Evolutionary conservation across 92 coral and sea anemone species (phyloP), one percentile per base, ranked within the genome.

Genomic region (Virgularia gustaviana): DNA sequence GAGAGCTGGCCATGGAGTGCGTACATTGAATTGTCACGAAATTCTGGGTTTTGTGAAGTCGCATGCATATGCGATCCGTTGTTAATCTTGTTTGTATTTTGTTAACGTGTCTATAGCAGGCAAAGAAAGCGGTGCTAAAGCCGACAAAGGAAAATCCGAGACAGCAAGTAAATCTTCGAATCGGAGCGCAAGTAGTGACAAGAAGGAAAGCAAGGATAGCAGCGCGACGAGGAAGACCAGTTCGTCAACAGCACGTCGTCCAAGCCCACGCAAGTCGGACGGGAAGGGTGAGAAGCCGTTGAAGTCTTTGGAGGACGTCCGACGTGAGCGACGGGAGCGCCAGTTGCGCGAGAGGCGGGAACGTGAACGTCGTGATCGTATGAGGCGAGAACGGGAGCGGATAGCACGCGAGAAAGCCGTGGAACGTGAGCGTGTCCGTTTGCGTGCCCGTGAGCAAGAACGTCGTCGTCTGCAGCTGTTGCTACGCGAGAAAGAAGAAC

Each of bases 331-430:
- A 13, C 89, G 81, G 41, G 98, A 92, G 62, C 83, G 90, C 35
- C 88, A 87, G 70, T 81, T 92, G 82, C 83, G 98, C 37, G 88
- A 86, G 42, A 84, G 86, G 24, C 90, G 98, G 32, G 98, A 92
- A 65, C 88, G 89, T 1, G 98, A 92, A 71, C 80, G 98, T 47
- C 88, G 88, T 20, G 89, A 84, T 24, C 85, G 98, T 73, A 57
- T 92, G 24, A 87, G 88, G 32, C 88, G 98, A 9, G 98, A 92
- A 77, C 91, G 96, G n/a, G 96, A 89, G 33, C 90, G 98, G 34
- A 79, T 92, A 59, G 91, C 86, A 28, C 98, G 94, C 36, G 98
- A 92, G 77, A 85, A 86, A 56, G 90, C 82, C 32, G 76, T 86
- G 51, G 96, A 79, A 60, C 86, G 96, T 27, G 94, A 85, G 55